Evolutionary conservation across 2,113 vertebrate species (phyloP).

Genomic region (Atherinomorus stipes): DNA sequence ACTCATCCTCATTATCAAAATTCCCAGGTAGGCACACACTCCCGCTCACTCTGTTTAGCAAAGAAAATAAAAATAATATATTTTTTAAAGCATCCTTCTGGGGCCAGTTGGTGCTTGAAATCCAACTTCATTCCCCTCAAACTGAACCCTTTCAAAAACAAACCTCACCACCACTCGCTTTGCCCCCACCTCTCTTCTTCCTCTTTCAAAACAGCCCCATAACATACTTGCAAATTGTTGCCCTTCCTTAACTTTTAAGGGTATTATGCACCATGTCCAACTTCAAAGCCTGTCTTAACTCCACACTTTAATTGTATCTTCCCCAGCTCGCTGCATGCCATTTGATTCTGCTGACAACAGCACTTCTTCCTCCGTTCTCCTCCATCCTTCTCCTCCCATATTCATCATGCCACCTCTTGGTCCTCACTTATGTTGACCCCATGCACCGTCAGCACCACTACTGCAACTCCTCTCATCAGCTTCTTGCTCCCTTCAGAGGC

Average conservation of each 20-base stretch:
- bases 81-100: slow-evolving; percentile 59
- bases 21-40: slow-evolving; percentile 61
- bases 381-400: slow-evolving; percentile 63
- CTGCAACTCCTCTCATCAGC: slow-evolving; percentile 64
- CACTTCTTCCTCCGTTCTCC: slow-evolving; percentile 67
- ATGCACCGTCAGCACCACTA: slow-evolving; percentile 16
- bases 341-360: slow-evolving; percentile 86
- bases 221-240: slow-evolving; percentile 79
- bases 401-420: slow-evolving; percentile 38
- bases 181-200: slow-evolving; percentile 18
- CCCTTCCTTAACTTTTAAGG: slow-evolving; percentile 75
- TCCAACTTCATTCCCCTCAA: slow-evolving; percentile 78
- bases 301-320: slow-evolving; percentile 87
- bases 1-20: slow-evolving; percentile 55
- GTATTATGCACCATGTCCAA: slow-evolving; percentile 80
- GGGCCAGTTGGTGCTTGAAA: slow-evolving; percentile 73
- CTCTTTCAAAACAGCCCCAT: slow-evolving; percentile 72
- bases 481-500: slow-evolving; percentile 65
- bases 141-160: slow-evolving; percentile 77
- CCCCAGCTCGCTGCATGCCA: slow-evolving; percentile 79
- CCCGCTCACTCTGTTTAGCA: slow-evolving; percentile 53
- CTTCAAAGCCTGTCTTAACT: slow-evolving; percentile 89
- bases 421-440: slow-evolving; percentile 37
- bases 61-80: slow-evolving; percentile 15
- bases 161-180: slow-evolving; percentile 37